Conservation (phyloP, 1,140 invertebrate species). For the Oreohelix idahoensis region DNA sequence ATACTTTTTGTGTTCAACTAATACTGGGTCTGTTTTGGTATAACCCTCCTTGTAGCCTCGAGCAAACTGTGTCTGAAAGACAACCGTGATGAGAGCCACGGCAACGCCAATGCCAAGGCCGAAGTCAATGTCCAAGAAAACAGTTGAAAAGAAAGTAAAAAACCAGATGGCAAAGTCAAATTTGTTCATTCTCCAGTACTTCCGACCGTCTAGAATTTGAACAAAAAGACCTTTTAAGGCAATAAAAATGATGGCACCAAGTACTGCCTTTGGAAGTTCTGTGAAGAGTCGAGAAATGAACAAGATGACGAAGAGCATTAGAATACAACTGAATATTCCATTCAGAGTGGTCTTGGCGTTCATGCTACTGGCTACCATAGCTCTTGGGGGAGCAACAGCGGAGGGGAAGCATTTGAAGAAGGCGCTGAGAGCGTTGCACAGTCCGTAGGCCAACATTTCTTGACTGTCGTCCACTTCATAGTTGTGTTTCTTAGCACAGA, state of each 20-base stretch:
- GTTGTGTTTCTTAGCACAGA: conserved; percentile 73
- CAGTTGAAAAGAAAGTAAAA: conserved; percentile 64
- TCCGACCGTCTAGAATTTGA: conserved; percentile 63
- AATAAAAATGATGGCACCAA: conserved; percentile 69
- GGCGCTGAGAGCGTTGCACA: conserved; percentile 73
- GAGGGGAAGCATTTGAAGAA: conserved; percentile 76
- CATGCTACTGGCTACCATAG: conserved; percentile 76
- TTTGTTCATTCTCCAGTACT: conserved; percentile 68
- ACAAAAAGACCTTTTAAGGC: conserved; percentile 68
- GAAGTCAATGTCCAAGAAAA: conserved; percentile 67
- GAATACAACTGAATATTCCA: conserved; percentile 71
- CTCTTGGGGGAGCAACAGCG: conserved; percentile 87
- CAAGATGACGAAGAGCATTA: conserved; percentile 74
- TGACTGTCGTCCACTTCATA: conserved; percentile 74
- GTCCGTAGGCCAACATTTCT: conserved; percentile 76
- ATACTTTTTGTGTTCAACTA: conserved; percentile 50
- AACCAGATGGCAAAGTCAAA: conserved; percentile 71
- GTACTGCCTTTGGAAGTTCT: conserved; percentile 71
- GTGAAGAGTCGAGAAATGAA: conserved; percentile 72
- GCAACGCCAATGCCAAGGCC: conserved; percentile 68
- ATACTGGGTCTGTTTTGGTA: conserved; percentile 35
- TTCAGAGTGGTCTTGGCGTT: conserved; percentile 62
- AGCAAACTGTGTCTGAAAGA: conserved; percentile 68
- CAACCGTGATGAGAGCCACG: conserved; percentile 65
- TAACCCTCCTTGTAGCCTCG: conserved; percentile 61